phyloP scores from a whole-genome alignment of 1,140 invertebrate genomes.

The Rhyacophila brunnea region DNA sequence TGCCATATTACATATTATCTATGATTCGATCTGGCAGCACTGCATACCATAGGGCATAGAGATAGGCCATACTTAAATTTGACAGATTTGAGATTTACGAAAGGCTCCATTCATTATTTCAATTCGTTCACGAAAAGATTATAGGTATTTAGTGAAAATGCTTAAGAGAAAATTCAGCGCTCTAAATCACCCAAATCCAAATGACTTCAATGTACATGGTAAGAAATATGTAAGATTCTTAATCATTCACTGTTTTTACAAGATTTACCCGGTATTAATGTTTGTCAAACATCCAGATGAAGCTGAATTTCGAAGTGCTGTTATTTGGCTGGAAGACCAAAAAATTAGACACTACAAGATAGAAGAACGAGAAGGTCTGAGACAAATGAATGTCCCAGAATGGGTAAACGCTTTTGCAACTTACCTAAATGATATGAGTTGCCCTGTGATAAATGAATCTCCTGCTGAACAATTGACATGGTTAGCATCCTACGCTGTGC shows the following conservation, averaged over 20 bases:
- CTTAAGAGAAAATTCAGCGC: slow-evolving; percentile 72
- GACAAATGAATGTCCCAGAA: slow-evolving; percentile 58
- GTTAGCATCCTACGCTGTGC: slow-evolving; percentile 80
- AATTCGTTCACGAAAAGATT: too few relatives aligned
- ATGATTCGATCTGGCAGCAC: too few relatives aligned
- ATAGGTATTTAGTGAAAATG: slow-evolving; percentile 49
- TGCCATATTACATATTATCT: too few relatives aligned
- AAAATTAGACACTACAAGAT: slow-evolving; percentile 88
- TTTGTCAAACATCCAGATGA: slow-evolving; percentile 62
- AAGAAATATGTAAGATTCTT: slow-evolving; percentile 36
- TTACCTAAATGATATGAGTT: slow-evolving; percentile 75
- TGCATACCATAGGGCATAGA: too few relatives aligned
- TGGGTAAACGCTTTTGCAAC: slow-evolving; percentile 75
- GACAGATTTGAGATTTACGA: too few relatives aligned
- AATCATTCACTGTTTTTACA: slow-evolving; percentile 9
- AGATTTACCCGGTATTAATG: slow-evolving; percentile 21
- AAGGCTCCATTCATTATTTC: too few relatives aligned
- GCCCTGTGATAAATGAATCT: slow-evolving; percentile 53
- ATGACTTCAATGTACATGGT: slow-evolving; percentile 68
- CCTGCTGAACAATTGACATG: slow-evolving; percentile 75
- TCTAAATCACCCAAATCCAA: slow-evolving; percentile 70
- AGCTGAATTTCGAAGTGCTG: slow-evolving; percentile 73
- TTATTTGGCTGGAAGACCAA: slow-evolving; percentile 92
- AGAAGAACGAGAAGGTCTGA: slow-evolving; percentile 72
- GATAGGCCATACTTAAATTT: too few relatives aligned